Conservation (phyloP, 2,888 invertebrate genomes). For the Camponotus fellah region DNA sequence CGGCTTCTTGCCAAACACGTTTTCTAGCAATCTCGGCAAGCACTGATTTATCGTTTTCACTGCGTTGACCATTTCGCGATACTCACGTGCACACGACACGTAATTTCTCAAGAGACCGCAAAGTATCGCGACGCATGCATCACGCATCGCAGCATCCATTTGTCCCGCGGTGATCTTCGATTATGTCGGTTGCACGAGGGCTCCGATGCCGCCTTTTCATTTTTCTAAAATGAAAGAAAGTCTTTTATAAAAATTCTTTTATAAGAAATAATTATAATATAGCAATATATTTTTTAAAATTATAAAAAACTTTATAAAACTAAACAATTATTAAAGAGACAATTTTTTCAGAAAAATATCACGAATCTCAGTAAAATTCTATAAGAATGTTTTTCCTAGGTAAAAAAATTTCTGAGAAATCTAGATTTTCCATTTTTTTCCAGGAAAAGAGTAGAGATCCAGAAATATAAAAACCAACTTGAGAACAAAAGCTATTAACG, state of each 20-base stretch:
- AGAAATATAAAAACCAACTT: not conserved
- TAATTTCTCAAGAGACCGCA: slow-evolving; percentile 66
- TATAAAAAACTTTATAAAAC: not conserved
- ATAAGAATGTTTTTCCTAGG: too few species aligned
- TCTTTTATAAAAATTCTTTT: not conserved
- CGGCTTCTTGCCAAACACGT: not conserved
- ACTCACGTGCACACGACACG: slow-evolving; percentile 47
- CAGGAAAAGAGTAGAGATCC: too few species aligned
- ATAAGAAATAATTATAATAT: not conserved
- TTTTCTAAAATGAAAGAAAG: too few species aligned
- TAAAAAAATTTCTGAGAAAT: too few species aligned
- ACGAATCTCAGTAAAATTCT: too few species aligned
- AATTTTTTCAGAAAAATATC: not conserved
- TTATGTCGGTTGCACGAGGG: not conserved
- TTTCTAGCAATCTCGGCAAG: not conserved
- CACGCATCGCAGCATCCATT: slow-evolving; percentile 7
- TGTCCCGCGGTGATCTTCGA: slow-evolving; percentile 29
- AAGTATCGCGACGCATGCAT: slow-evolving; percentile 18
- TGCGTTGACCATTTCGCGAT: not conserved
- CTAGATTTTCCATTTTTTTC: too few species aligned
- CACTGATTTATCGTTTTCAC: slow-evolving; percentile 48
- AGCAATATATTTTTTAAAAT: not conserved
- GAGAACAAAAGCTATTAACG: not conserved
- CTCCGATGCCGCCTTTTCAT: not conserved
- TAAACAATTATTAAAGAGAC: not conserved